A percentile compares a stretch with the other conserved stretches of the same genome.
These are phyloP conservation scores for Acanthurus lineatus DNA, from an alignment of 2,797 vertebrate species.

Conservation along the genomic window DNA sequence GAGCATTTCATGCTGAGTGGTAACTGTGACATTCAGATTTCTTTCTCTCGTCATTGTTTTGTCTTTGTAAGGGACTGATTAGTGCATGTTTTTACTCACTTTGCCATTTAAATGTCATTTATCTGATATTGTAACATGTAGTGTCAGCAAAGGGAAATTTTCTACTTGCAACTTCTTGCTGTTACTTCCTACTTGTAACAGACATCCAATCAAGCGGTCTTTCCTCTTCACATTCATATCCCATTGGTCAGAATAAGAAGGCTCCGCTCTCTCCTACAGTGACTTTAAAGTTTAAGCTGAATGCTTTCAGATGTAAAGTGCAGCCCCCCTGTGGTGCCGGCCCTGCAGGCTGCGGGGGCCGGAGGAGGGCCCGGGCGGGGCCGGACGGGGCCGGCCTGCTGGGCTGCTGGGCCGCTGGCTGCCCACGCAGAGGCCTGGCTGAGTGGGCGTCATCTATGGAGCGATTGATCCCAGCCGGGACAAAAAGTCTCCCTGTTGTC, in stretches of 20 bases:
- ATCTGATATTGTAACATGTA: too few species aligned
- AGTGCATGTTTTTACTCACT: too few species aligned
- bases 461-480: constrained; percentile 78
- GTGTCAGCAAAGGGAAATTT: too few species aligned
- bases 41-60: too few species aligned
- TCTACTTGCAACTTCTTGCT: too few species aligned
- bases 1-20: too few species aligned
- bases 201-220: background rate
- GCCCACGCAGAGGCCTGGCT: constrained; percentile 73
- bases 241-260: constrained; percentile 23
- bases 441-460: constrained; percentile 83
- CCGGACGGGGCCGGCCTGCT: constrained; percentile 47
- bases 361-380: constrained; percentile 60
- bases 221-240: background rate
- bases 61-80: too few species aligned
- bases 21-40: background rate
- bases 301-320: constrained; percentile 58
- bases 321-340: constrained; percentile 42
- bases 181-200: too few species aligned
- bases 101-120: too few species aligned
- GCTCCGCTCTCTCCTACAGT: background rate
- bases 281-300: constrained; percentile 50
- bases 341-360: constrained; percentile 67
- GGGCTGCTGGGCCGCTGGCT: constrained; percentile 61
- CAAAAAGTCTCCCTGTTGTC: constrained; percentile 76